Evolutionary conservation across 2,113 vertebrate species (phyloP), one percentile per base, ranked within the genome.

Genomic region (Bufo gargarizans): DNA sequence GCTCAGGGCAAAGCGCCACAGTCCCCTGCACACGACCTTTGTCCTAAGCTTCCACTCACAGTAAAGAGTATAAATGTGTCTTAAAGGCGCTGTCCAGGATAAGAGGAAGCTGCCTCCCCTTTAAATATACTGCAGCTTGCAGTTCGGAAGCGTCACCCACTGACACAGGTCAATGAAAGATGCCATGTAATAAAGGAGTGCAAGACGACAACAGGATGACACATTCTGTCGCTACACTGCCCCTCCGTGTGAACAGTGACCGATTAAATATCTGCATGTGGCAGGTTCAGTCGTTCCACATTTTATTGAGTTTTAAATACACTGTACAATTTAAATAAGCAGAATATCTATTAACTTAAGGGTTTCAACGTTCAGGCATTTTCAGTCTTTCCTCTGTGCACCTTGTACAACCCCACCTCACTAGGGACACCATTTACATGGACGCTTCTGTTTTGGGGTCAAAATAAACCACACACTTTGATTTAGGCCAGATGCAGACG

Each of bases 281-380:
- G 33, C 59, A 76, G 45, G 71, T 74, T 86, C 61, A 50, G 49
- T 55, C 77, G 69, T 61, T 76, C 61, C 49, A 43, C 69, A 78
- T 50, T 86, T 86, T 86, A 86, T 86, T 86, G 85, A 61, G 50
- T 86, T 76, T 86, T 86, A 86, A 86, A 86, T 86, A 86, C 85
- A 69, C 61, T 86, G 61, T 86, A 86, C 85, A 86, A 67, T 16
- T 86, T 86, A 79, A 86, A 86, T 79, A 86, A 79, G 85, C 65
- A 86, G 47, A 86, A 86, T 20, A 43, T 63, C 33, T 86, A 58
- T 79, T 78, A 67, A 86, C 45, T 19, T 67, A 79, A 67, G 45
- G n/a, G 47, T 69, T 22, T 86, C 45, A 69, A 43, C 47, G 16
- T 20, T 50, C 20, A 86, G n/a, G 79, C 59, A 80, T 69, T n/a